Conservation (phyloP, 2,113 vertebrate species). For the Spea multiplicata region DNA sequence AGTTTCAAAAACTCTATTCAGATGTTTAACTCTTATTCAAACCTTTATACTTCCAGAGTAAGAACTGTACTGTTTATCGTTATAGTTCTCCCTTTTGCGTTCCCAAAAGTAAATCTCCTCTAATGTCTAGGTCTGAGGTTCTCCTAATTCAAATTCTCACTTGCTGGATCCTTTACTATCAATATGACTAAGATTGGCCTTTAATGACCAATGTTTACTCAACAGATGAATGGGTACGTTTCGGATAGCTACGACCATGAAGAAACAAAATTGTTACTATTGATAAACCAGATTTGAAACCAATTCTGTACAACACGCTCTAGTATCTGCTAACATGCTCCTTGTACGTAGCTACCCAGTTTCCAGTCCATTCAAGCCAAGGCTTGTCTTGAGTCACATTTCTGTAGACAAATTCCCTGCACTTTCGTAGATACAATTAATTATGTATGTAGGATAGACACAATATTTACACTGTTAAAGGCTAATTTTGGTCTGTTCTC, state of each 20-base stretch:
- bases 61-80: no score
- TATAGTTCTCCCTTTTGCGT: no score
- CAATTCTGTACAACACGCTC: constrained; percentile 25
- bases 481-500: neutral
- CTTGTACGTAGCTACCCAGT: neutral
- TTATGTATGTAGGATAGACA: constrained; percentile 12
- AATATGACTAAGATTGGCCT: no score
- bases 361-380: constrained; percentile 46
- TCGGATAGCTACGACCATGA: constrained; percentile 21
- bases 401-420: constrained; percentile 57
- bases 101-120: no score
- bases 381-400: constrained; percentile 48
- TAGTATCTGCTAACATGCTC: constrained; percentile 24
- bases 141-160: no score
- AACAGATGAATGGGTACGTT: constrained; percentile 16
- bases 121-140: no score
- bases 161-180: no score
- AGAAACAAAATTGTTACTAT: neutral
- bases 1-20: no score
- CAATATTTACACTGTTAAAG: constrained; percentile 14
- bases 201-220: constrained; percentile 16
- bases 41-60: no score
- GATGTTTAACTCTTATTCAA: no score
- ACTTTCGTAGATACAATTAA: constrained; percentile 31
- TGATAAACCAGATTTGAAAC: constrained; percentile 36